Percentiles rank a stretch among this genome's conserved stretches.
phyloP scores from a whole-genome alignment of 2,113 vertebrate species.

The Lophochroa leadbeateri region DNA sequence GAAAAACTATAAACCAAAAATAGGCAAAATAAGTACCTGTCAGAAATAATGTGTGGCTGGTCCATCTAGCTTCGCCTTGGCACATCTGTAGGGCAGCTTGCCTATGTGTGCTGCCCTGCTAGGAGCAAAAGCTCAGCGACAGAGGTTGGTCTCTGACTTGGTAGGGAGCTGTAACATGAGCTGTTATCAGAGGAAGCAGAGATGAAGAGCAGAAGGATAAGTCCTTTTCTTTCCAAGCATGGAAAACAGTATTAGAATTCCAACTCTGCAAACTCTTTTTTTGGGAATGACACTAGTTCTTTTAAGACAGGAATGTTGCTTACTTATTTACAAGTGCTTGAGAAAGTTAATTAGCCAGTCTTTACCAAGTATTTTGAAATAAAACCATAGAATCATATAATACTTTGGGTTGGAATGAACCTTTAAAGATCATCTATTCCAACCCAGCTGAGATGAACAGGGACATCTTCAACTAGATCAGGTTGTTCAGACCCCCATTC shows the following conservation, averaged over 20 bases:
- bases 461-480: neutral
- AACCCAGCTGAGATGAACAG: neutral
- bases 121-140: neutral
- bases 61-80: neutral
- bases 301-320: neutral
- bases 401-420: neutral
- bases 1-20: neutral
- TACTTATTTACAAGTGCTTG: neutral
- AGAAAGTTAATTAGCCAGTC: neutral
- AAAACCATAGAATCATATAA: neutral
- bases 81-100: accelerated
- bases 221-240: neutral
- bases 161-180: neutral
- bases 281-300: neutral
- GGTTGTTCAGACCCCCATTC: neutral
- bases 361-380: neutral
- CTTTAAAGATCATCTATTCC: neutral
- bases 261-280: neutral
- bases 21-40: neutral
- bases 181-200: neutral
- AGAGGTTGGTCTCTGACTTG: neutral
- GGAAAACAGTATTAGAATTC: neutral
- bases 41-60: neutral
- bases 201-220: neutral
- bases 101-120: neutral